These are phyloP conservation scores for Brachypalpus laphriformis DNA, from an alignment of 2,888 invertebrate species.

Conservation along the genomic window DNA sequence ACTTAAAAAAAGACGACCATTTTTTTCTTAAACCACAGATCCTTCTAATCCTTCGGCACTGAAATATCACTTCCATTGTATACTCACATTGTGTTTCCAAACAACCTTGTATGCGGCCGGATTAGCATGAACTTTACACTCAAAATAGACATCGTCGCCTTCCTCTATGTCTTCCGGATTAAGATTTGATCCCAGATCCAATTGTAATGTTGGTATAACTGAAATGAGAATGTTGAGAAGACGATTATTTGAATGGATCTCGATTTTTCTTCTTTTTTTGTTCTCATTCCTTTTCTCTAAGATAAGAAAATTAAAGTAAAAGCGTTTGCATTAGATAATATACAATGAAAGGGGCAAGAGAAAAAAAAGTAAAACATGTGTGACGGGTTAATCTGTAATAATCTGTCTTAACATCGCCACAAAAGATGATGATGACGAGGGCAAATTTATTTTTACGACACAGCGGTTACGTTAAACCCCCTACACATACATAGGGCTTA, in stretches of 20 bases:
- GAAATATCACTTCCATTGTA: neutral
- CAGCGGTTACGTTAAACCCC: slow-evolving; percentile 20
- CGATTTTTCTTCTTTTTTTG: slow-evolving; percentile 1
- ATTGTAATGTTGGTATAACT: slow-evolving; percentile 88
- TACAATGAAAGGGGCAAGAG: neutral
- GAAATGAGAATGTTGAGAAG: slow-evolving; percentile 71
- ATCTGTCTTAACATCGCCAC: slow-evolving; percentile 75
- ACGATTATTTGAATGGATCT: slow-evolving; percentile 55
- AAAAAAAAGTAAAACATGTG: slow-evolving; percentile 28
- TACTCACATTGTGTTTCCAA: slow-evolving; percentile 92
- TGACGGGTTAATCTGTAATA: slow-evolving; percentile 78
- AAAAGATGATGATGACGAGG: slow-evolving; percentile 56
- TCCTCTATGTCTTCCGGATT: slow-evolving; percentile 92
- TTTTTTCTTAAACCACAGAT: neutral
- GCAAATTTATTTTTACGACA: slow-evolving; percentile 46
- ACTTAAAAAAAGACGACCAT: too few species aligned
- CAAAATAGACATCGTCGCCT: slow-evolving; percentile 91
- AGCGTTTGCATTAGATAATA: slow-evolving; percentile 25
- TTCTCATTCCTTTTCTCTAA: neutral
- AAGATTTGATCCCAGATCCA: slow-evolving; percentile 89
- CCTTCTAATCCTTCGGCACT: neutral
- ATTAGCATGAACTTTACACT: slow-evolving; percentile 91
- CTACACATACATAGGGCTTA: slow-evolving; percentile 17
- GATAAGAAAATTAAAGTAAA: slow-evolving; percentile 37
- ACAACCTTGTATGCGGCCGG: slow-evolving; percentile 91